phyloP scores from a whole-genome alignment of 1,140 invertebrate species.

The Drosophila takahashii region DNA sequence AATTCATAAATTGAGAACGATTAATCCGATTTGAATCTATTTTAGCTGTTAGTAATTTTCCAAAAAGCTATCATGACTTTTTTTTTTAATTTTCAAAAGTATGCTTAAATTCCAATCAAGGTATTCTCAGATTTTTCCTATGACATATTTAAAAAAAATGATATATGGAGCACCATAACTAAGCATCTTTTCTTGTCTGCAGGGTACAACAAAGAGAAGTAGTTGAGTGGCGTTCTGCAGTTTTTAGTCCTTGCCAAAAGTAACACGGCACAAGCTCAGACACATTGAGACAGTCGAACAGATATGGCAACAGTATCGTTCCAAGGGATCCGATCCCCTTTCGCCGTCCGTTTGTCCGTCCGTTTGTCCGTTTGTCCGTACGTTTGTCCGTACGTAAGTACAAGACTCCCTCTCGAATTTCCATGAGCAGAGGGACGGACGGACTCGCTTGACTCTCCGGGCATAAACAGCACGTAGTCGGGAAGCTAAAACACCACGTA shows the following conservation, averaged over 20 bases:
- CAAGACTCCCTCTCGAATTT: slow-evolving; percentile 1
- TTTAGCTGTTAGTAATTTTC: too few relatives aligned
- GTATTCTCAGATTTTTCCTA: too few relatives aligned
- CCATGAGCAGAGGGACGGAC: background rate
- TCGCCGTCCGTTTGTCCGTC: background rate
- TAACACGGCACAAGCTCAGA: slow-evolving; percentile 30
- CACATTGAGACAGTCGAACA: slow-evolving; percentile 40
- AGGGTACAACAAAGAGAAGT: slow-evolving; percentile 62
- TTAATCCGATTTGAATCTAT: too few relatives aligned
- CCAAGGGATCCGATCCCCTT: slow-evolving; percentile 14
- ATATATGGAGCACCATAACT: background rate
- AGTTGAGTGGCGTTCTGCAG: slow-evolving; percentile 55
- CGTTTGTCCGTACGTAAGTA: too few relatives aligned
- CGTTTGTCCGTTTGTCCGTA: too few relatives aligned
- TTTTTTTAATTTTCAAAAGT: too few relatives aligned
- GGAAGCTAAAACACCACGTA: slow-evolving; percentile 83
- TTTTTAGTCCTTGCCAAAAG: slow-evolving; percentile 49
- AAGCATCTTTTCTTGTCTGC: background rate
- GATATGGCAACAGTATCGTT: slow-evolving; percentile 74
- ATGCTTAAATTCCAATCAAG: too few relatives aligned
- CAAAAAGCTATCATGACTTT: too few relatives aligned
- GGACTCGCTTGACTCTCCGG: slow-evolving; percentile 30
- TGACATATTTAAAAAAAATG: too few relatives aligned
- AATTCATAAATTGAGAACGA: too few relatives aligned
- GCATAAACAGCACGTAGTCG: slow-evolving; percentile 74